Percentiles rank a stretch among this genome's conserved stretches.
phyloP scores from a whole-genome alignment of 37 sponge, comb jelly and placozoan species.

The Cladorhizidae sp. region DNA sequence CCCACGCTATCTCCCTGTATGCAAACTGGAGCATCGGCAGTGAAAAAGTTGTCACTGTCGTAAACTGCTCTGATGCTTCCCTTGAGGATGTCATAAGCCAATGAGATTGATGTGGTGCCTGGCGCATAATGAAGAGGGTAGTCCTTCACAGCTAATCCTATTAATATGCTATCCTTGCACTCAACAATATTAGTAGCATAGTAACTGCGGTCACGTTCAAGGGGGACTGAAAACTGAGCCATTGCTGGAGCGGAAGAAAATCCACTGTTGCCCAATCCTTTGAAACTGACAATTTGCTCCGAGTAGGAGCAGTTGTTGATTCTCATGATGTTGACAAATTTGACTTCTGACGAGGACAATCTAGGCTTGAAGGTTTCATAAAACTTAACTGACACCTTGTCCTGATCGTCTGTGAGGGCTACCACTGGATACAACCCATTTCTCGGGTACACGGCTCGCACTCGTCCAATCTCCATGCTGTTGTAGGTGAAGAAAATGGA shows the following conservation, averaged over 20 bases:
- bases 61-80: constrained; percentile 51
- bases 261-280: constrained; percentile 33
- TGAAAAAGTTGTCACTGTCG: constrained; percentile 12
- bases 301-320: constrained; percentile 69
- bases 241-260: constrained; percentile 16
- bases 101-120: constrained; percentile 47
- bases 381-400: constrained; percentile 41
- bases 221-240: constrained; percentile 60
- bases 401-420: constrained; percentile 10
- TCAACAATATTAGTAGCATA: constrained; percentile 54
- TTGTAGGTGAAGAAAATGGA: constrained; percentile 75
- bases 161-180: constrained; percentile 34
- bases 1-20: constrained; percentile 48
- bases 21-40: constrained; percentile 12
- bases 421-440: constrained; percentile 54
- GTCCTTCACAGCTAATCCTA: constrained; percentile 65
- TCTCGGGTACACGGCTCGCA: constrained; percentile 8
- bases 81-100: constrained; percentile 52
- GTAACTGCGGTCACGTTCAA: constrained; percentile 27
- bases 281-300: constrained; percentile 55
- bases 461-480: constrained; percentile 50
- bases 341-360: background rate
- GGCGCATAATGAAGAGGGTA: constrained; percentile 51
- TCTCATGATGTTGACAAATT: constrained; percentile 48
- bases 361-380: constrained; percentile 46